Evolutionary conservation across 2,113 vertebrate genomes (phyloP), one percentile per base, ranked within the genome.

Genomic region (Naja naja): DNA sequence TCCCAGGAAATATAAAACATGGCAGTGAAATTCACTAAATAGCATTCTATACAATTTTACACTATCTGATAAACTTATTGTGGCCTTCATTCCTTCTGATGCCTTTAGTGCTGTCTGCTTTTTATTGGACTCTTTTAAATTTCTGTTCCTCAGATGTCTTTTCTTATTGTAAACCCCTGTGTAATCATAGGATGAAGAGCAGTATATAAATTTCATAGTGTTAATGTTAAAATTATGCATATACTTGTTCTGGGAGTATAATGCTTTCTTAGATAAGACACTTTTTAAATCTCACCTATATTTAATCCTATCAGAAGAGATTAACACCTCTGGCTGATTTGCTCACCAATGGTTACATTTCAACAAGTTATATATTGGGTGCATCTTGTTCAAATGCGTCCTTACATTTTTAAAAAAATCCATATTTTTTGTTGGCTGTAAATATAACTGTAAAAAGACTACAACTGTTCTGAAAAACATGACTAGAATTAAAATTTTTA

Each of bases 311-410:
- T 39, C 56, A 89, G 45, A 94, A 53, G 25, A 95, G 89, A 89
- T 25, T 25, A 95, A 94, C 91, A 95, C 30, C 53, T 89, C 94
- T 95, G 2, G 94, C 74, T 47, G 93, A 95, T 94, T 95, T 89
- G 64, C 95, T 93, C 54, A n/a, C 89, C 25, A 20, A 88, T 74
- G 89, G 87, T 93, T 89, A 43, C 94, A 81, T 91, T 94, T 95
- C 87, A 94, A 91, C 1, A 16, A 91, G 90, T 92, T 96, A 91
- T 89, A 94, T 69, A 88, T 88, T 25, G 2, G 93, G 64, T 92
- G 93, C 92, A 94, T 91, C 69, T 90, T 64, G 43, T 91, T 90
- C 5, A 60, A 91, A 74, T 27, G 2, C 30, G 14, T 10, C 43
- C 58, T 30, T 25, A 2, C 5, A 56, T 43, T 18, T 18, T 39